Evolutionary conservation across 1,140 invertebrate species (phyloP).

Genomic region (Atta cephalotes): DNA sequence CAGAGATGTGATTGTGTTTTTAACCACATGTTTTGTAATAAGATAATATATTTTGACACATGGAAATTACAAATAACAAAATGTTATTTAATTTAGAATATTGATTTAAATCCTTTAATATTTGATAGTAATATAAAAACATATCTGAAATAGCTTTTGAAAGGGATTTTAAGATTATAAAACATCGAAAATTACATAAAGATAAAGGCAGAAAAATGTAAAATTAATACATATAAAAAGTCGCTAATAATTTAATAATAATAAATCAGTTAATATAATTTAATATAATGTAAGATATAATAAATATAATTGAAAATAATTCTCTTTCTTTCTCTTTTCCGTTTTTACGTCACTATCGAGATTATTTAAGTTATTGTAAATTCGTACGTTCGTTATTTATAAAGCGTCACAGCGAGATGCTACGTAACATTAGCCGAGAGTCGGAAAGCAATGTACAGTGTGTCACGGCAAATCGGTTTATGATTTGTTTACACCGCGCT

Average conservation of each 20-base stretch:
- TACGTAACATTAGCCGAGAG: slow-evolving; percentile 48
- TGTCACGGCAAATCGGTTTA: slow-evolving; percentile 59
- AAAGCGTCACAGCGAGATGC: slow-evolving; percentile 37
- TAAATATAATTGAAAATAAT: slow-evolving; percentile 24
- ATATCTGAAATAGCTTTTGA: too few relatives aligned
- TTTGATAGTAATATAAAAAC: too few relatives aligned
- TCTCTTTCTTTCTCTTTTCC: neutral
- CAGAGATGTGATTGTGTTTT: too few relatives aligned
- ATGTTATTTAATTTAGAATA: too few relatives aligned
- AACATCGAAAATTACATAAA: neutral
- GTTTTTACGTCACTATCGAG: neutral
- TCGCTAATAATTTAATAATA: neutral
- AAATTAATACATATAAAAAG: neutral
- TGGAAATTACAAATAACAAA: too few relatives aligned
- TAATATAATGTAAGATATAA: neutral
- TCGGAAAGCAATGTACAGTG: slow-evolving; percentile 16
- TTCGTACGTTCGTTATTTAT: slow-evolving; percentile 48
- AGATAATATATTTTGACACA: too few relatives aligned
- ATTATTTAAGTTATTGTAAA: slow-evolving; percentile 41
- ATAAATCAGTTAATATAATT: too few relatives aligned
- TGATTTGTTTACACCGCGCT: slow-evolving; percentile 53
- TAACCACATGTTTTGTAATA: too few relatives aligned
- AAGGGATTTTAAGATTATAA: neutral
- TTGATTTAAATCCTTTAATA: too few relatives aligned
- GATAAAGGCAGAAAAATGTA: neutral